A percentile compares a stretch with the other conserved stretches of the same genome.
phyloP scores from a whole-genome alignment of 2,797 vertebrate species.

The Gymnoscopelus microlampas region DNA sequence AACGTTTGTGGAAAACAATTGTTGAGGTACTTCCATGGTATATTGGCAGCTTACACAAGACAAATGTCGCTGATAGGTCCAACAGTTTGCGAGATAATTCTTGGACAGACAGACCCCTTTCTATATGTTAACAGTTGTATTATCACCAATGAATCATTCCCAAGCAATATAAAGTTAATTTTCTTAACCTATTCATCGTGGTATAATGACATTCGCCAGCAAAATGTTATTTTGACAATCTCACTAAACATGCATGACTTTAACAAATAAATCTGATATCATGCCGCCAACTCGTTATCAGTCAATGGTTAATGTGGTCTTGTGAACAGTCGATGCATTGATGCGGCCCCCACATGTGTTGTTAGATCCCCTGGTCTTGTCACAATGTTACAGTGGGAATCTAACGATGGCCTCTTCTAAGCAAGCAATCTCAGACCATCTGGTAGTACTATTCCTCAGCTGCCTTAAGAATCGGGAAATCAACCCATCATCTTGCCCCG shows the following conservation, averaged over 20 bases:
- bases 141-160: no score
- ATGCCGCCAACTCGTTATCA: background rate
- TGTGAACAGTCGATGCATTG: background rate
- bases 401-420: constrained; percentile 67
- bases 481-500: constrained; percentile 54
- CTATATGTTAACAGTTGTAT: no score
- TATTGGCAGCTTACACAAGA: no score
- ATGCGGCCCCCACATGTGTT: constrained; percentile 50
- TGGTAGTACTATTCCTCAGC: constrained; percentile 71
- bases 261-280: background rate
- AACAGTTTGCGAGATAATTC: no score
- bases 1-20: no score
- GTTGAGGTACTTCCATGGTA: no score
- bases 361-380: constrained; percentile 40
- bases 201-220: background rate
- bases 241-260: background rate
- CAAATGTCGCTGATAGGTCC: no score
- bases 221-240: constrained; percentile 6
- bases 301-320: background rate
- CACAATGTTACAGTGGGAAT: constrained; percentile 58
- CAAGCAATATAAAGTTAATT: no score
- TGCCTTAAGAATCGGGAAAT: constrained; percentile 69
- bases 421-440: constrained; percentile 67
- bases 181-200: no score
- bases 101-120: no score